phyloP scores from a whole-genome alignment of 2,888 invertebrate species.

The Drosophila barbarae region DNA sequence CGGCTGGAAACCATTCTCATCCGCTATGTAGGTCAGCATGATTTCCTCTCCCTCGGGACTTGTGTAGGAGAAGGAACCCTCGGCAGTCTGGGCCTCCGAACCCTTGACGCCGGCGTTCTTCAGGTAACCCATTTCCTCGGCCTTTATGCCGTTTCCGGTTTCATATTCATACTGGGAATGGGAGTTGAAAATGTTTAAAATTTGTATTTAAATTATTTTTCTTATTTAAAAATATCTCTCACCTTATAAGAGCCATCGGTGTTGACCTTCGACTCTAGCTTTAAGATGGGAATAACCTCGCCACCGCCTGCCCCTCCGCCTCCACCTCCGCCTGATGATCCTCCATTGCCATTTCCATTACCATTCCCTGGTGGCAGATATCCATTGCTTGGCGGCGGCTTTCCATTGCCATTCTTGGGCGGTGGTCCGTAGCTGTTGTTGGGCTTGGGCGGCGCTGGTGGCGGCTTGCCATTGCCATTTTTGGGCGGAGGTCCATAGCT shows the following conservation, averaged over 20 bases:
- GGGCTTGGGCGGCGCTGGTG: constrained; percentile 26
- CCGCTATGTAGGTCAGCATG: constrained; percentile 84
- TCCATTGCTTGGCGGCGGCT: constrained; percentile 41
- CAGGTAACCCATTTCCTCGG: constrained; percentile 85
- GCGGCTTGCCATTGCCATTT: constrained; percentile 39
- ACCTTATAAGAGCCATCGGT: constrained; percentile 78
- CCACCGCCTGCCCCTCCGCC: constrained; percentile 51
- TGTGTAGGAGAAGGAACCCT: constrained; percentile 86
- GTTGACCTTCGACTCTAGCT: constrained; percentile 76
- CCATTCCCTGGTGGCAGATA: constrained; percentile 53
- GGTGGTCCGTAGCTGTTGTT: constrained; percentile 46
- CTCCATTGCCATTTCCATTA: constrained; percentile 43
- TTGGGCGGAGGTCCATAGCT: constrained; percentile 35
- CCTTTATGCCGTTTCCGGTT: constrained; percentile 87
- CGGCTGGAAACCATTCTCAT: constrained; percentile 85
- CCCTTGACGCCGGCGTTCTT: constrained; percentile 86
- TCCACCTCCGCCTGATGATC: constrained; percentile 27
- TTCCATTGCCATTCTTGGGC: constrained; percentile 41
- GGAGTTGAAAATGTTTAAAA: background rate
- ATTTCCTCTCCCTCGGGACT: constrained; percentile 87
- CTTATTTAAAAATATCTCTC: constrained; percentile 4
- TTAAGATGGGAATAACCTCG: constrained; percentile 76
- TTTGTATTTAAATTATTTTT: background rate
- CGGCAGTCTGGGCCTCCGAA: constrained; percentile 84
- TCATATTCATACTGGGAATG: constrained; percentile 84